phyloP scores from a whole-genome alignment of 2,888 invertebrate genomes.

The Chrysotoxum bicinctum region DNA sequence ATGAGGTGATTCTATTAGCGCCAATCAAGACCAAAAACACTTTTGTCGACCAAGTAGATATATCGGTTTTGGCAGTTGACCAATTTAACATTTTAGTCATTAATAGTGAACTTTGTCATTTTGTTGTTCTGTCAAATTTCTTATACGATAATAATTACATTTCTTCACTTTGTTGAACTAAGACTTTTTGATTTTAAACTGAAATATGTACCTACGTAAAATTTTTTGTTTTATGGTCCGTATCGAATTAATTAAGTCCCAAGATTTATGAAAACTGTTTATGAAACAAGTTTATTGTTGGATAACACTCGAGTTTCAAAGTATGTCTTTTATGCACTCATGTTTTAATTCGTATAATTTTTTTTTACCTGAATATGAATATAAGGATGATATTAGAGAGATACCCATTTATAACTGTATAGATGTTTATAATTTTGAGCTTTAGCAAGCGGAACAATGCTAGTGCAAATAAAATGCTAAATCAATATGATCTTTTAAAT shows the following conservation, averaged over 20 bases:
- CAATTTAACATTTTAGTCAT: neutral
- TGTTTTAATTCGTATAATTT: too few species aligned
- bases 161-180: neutral
- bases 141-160: neutral
- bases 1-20: conserved; percentile 34
- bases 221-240: neutral
- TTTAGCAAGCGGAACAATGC: too few species aligned
- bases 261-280: neutral
- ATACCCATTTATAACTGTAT: too few species aligned
- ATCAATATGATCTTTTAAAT: too few species aligned
- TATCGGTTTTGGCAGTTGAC: conserved; percentile 47
- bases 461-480: too few species aligned
- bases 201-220: neutral
- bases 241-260: neutral
- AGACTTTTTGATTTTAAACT: neutral
- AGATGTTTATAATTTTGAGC: too few species aligned
- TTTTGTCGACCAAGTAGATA: neutral
- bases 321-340: neutral
- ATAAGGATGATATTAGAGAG: too few species aligned
- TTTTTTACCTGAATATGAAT: too few species aligned
- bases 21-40: conserved; percentile 30
- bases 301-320: neutral
- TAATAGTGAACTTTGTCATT: neutral
- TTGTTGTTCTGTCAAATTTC: conserved; percentile 7
- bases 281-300: neutral